Evolutionary conservation across 2,797 vertebrate species (phyloP), one percentile per base, ranked within the genome.

Genomic region (Pteropus rufus): DNA sequence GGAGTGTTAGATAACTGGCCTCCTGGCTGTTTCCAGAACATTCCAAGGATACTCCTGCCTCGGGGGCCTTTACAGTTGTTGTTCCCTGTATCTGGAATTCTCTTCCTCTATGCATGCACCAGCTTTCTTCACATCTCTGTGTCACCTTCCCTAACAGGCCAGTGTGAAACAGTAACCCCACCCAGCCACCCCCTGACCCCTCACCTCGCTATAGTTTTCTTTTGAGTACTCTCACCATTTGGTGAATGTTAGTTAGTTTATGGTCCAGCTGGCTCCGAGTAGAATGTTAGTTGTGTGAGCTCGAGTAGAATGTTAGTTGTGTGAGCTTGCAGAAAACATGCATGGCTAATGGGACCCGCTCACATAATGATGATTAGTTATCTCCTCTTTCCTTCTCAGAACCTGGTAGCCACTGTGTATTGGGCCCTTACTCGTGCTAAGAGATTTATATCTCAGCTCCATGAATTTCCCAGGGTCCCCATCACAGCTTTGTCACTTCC

Each of bases 311-410:
- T 24, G 10, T 82, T n/a, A 26, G 64, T 31, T 49, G 36, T 16
- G 0, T 2, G 11, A 41, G 26, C 75, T 29, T 60, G 54, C 70
- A 49, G 87, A 79, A 41, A 12, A 10, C 46, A 1, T 0, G 3
- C 5, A 0, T n/a, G 56, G 56, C 39, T 76, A 23, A 0, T 2
- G 0, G 14, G 10, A 18, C 46, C 64, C 36, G 21, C 14, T 23
- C 49, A 31, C 0, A 0, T 21, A n/a, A 23, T 7, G 0, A 0
- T 26, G 7, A 4, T 3, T 5, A 36, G 7, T 67, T 46, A 21
- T 23, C 54, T 49, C 31, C 73, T 10, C 46, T 21, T 24, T 19
- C 26, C 41, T 23, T 62, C 52, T 52, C 54, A 49, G 2, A 7
- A 26, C 41, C 65, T 11, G 0, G 21, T 14, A 10, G 60, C 54